These are phyloP conservation scores for Tholera decimalis DNA, from an alignment of 2,888 invertebrate species.

Conservation along the genomic window DNA sequence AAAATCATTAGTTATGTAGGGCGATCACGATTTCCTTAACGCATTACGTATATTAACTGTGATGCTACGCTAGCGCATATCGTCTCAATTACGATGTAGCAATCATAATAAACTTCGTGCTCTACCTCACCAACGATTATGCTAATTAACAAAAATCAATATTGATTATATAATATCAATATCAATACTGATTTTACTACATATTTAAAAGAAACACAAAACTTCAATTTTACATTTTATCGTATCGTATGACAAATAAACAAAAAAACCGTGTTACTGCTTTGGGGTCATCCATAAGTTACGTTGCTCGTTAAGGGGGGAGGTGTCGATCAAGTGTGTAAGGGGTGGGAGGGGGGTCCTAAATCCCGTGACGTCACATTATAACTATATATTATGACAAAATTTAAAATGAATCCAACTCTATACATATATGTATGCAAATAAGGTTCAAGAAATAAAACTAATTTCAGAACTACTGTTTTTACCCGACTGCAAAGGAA, in stretches of 20 bases:
- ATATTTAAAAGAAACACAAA: conserved; percentile 13
- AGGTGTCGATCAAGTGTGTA: too few relatives aligned
- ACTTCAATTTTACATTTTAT: neutral
- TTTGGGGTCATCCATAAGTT: too few relatives aligned
- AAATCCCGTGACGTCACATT: too few relatives aligned
- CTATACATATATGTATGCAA: too few relatives aligned
- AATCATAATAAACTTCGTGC: conserved; percentile 44
- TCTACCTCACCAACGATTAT: conserved; percentile 23
- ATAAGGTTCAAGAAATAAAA: too few relatives aligned
- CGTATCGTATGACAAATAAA: neutral
- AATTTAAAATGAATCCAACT: too few relatives aligned
- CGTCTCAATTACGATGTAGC: conserved; percentile 25
- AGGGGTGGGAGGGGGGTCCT: too few relatives aligned
- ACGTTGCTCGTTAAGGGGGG: too few relatives aligned
- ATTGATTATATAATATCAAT: conserved; percentile 29
- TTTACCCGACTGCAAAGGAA: too few relatives aligned
- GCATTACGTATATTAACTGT: conserved; percentile 39
- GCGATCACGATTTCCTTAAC: conserved; percentile 62
- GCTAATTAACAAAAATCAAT: conserved; percentile 40
- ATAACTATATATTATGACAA: too few relatives aligned
- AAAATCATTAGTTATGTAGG: conserved; percentile 56
- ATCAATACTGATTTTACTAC: conserved; percentile 37
- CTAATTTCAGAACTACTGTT: too few relatives aligned
- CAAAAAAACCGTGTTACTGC: conserved; percentile 3
- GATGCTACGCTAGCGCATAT: conserved; percentile 18